These are phyloP conservation scores for Drosophila setifemur DNA, from an alignment of 1,140 invertebrate genomes.

Conservation along the genomic window DNA sequence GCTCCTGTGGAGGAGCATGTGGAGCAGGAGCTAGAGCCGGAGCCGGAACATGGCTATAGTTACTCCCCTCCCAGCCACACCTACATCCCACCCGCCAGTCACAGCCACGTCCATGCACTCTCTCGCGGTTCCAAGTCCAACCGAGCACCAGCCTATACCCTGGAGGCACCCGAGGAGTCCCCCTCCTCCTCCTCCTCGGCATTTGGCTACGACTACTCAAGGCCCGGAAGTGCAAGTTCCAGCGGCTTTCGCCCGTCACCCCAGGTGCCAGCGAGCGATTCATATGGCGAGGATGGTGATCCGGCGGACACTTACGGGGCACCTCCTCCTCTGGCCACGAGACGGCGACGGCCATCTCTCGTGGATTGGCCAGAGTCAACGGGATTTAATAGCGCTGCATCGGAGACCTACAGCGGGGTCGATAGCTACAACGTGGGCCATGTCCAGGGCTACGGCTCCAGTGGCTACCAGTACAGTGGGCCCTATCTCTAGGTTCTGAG, in stretches of 20 bases:
- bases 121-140: conserved; percentile 22
- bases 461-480: conserved; percentile 52
- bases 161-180: conserved; percentile 57
- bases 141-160: conserved; percentile 43
- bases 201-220: conserved; percentile 36
- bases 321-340: background rate
- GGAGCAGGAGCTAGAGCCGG: conserved; percentile 47
- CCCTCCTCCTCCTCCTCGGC: conserved; percentile 4
- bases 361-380: conserved; percentile 36
- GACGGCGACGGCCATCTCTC: conserved; percentile 24
- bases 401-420: conserved; percentile 55
- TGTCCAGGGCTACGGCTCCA: conserved; percentile 50
- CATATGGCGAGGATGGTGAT: conserved; percentile 50
- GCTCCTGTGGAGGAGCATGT: conserved; percentile 60
- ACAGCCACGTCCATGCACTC: background rate
- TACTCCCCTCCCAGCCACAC: conserved; percentile 39
- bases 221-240: background rate
- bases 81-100: conserved; percentile 17
- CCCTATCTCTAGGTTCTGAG: conserved; percentile 44
- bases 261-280: conserved; percentile 26
- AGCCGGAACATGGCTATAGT: conserved; percentile 39
- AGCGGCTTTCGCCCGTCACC: conserved; percentile 51
- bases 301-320: conserved; percentile 39
- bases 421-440: conserved; percentile 70
- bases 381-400: conserved; percentile 10